Evolutionary conservation across 1,140 invertebrate genomes (phyloP), one percentile per base, ranked within the genome.

Genomic region (Heliconius melpomene): DNA sequence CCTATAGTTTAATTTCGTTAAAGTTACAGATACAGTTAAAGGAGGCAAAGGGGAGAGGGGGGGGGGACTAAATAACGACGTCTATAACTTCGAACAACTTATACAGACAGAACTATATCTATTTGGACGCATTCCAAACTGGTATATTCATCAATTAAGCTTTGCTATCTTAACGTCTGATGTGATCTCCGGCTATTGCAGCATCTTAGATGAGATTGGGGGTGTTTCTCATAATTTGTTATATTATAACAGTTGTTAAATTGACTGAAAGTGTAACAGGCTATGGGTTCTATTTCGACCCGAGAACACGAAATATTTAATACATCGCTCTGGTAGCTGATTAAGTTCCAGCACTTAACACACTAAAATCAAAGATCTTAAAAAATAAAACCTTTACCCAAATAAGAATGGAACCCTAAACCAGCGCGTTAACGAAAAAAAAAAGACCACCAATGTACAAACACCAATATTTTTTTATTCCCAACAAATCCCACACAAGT

Each of bases 111-210:
- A 77, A 81, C 79, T 81, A 81, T 78, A 81, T 78, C 71, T 81
- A 81, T 77, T 81, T 81, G 79, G 79, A 81, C 74, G 72, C 75
- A 74, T 70, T 77, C 79, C 79, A 81, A 80, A 81, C 75, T 38
- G 57, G 75, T 72, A 77, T 77, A 81, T 81, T 54, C 79, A 77
- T 81, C 75, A 81, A 81, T 81, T 77, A 81, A 81, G 75, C 79
- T 81, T 77, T 77, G 74, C 54, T 72, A 81, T 77, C 79, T 70
- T 50, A 38, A 32, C 32, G 26, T 70, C 66, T 29, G 29, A 40
- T 23, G 29, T 20, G 40, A 66, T 50, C 40, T 76, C 26, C 32
- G 3, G 38, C 26, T 75, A 76, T 54, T 77, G 46, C 50, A 52
- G 74, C 9, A 52, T 75, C 40, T 36, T 40, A 54, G 54, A 54